These are phyloP conservation scores for Hyposoter didymator DNA, from an alignment of 2,888 invertebrate genomes.

Conservation along the genomic window DNA sequence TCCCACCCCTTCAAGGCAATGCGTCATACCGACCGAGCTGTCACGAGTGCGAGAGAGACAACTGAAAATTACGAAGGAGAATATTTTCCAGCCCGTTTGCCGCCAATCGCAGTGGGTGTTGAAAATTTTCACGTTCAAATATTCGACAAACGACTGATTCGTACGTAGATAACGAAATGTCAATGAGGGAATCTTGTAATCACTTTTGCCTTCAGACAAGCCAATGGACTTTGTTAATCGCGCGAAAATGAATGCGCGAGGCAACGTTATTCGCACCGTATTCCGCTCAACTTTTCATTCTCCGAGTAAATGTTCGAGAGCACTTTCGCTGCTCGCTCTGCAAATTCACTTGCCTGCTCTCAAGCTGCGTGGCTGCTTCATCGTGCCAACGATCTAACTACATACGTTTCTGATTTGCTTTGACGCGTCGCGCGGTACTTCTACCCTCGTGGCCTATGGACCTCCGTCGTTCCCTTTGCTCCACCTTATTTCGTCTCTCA, in stretches of 20 bases:
- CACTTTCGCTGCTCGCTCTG: background rate
- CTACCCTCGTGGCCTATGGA: background rate
- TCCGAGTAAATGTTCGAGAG: background rate
- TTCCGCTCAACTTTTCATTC: background rate
- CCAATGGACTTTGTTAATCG: background rate
- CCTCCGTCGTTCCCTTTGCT: constrained; percentile 11
- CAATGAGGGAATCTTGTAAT: background rate
- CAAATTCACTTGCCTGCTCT: background rate
- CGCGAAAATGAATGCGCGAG: background rate
- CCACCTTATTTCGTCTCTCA: background rate
- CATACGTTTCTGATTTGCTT: constrained; percentile 12
- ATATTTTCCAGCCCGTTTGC: background rate
- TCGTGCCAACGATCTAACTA: background rate
- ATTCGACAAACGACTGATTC: too few species aligned
- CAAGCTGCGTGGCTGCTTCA: background rate
- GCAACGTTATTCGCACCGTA: background rate
- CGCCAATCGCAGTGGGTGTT: too few species aligned
- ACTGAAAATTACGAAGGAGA: background rate
- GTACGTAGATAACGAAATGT: too few species aligned
- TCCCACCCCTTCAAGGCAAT: background rate
- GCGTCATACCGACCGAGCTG: background rate
- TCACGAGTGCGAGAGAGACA: background rate
- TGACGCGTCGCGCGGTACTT: constrained; percentile 6
- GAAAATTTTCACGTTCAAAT: too few species aligned
- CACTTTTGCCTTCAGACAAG: background rate